phyloP scores from a whole-genome alignment of 2,113 vertebrate genomes.

The Microtus richardsoni region DNA sequence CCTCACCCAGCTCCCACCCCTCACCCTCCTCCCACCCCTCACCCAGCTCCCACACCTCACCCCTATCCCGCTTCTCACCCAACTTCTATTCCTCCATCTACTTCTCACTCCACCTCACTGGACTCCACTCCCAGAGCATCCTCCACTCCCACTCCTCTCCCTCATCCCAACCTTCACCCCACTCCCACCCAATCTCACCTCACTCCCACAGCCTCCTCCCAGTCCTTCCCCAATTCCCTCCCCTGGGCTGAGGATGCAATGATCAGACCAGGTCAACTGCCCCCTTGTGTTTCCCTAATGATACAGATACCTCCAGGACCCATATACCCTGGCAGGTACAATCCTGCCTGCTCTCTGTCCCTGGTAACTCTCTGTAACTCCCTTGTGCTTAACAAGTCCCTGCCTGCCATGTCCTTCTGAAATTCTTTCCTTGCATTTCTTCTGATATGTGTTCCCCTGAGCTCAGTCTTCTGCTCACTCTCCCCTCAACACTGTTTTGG shows the following conservation, averaged over 20 bases:
- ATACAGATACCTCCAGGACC: neutral
- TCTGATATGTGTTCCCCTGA: neutral
- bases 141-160: neutral
- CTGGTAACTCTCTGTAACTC: fast-evolving
- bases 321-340: too few species aligned
- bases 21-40: fast-evolving
- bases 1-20: too few species aligned
- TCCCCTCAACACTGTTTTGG: too few species aligned
- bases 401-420: neutral
- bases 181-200: neutral
- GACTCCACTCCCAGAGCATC: neutral
- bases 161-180: neutral
- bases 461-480: neutral
- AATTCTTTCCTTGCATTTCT: neutral
- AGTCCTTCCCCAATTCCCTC: fast-evolving
- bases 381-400: fast-evolving
- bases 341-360: neutral
- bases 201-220: neutral
- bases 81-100: too few species aligned
- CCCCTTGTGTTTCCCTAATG: neutral
- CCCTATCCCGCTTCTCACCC: too few species aligned
- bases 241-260: neutral
- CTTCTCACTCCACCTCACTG: too few species aligned
- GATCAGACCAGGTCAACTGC: neutral
- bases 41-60: too few species aligned